Evolutionary conservation across 2,888 invertebrate genomes (phyloP).

Genomic region (Steinernema scapterisci): DNA sequence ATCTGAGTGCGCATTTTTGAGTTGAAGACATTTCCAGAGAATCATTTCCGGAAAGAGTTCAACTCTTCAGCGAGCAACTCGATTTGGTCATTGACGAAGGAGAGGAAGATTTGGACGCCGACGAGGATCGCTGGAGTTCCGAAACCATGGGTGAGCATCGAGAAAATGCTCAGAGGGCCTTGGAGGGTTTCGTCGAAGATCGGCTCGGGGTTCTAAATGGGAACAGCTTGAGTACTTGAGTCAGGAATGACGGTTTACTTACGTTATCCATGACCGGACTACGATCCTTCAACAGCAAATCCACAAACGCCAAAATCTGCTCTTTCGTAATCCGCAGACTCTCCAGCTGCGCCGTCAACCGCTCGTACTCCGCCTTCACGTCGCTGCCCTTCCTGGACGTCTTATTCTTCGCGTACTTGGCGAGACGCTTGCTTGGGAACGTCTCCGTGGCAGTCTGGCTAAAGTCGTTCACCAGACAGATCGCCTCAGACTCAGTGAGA

Average conservation of each 20-base stretch:
- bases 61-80: constrained; percentile 31
- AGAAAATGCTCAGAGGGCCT: constrained; percentile 51
- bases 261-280: constrained; percentile 45
- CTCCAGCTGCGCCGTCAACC: background rate
- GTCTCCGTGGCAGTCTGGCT: constrained; percentile 38
- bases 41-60: constrained; percentile 7
- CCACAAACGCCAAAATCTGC: background rate
- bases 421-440: constrained; percentile 43
- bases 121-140: constrained; percentile 48
- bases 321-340: background rate
- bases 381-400: constrained; percentile 19
- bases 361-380: constrained; percentile 39
- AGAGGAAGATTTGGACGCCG: constrained; percentile 41
- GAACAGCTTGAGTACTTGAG: no score
- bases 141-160: constrained; percentile 55
- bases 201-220: constrained; percentile 45
- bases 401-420: constrained; percentile 36
- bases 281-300: constrained; percentile 35
- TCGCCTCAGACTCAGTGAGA: constrained; percentile 48
- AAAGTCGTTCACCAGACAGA: constrained; percentile 48
- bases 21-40: background rate
- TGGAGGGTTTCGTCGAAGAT: constrained; percentile 44
- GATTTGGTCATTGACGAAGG: constrained; percentile 42
- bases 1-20: no score
- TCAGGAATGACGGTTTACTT: no score